A percentile compares a stretch with the other conserved stretches of the same genome.
Conservation (phyloP, 2,797 vertebrate species). For the Centroberyx gerrardi region DNA sequence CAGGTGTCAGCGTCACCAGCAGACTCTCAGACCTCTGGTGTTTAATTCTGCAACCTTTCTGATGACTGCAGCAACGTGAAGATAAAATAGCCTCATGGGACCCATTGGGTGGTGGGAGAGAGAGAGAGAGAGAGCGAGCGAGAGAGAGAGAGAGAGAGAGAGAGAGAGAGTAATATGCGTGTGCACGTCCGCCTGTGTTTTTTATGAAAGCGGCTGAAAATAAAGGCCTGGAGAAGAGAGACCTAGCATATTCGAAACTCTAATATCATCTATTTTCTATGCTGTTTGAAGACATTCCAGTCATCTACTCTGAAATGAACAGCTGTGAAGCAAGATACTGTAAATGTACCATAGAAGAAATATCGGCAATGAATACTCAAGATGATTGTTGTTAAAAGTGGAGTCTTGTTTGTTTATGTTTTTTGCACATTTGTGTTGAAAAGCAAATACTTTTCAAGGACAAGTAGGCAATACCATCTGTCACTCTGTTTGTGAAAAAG, state of each 20-base stretch:
- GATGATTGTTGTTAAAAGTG: conserved; percentile 11
- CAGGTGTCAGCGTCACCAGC: conserved; percentile 34
- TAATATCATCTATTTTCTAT: conserved; percentile 34
- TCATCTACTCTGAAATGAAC: conserved; percentile 44
- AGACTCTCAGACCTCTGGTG: neutral
- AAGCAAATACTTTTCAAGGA: conserved; percentile 44
- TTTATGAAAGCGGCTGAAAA: conserved; percentile 15
- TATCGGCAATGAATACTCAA: conserved; percentile 7
- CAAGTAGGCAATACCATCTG: conserved; percentile 10
- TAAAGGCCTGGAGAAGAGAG: conserved; percentile 3
- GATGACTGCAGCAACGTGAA: conserved; percentile 5
- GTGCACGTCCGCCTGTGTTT: neutral
- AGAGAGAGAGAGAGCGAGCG: too few species aligned
- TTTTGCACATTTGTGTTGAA: neutral
- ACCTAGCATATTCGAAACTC: conserved; percentile 11
- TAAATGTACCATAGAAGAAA: conserved; percentile 37
- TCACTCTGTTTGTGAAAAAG: neutral
- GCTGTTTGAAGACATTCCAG: conserved; percentile 37
- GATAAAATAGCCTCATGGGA: neutral
- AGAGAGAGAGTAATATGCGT: too few species aligned
- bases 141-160: neutral
- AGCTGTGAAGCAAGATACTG: conserved; percentile 44
- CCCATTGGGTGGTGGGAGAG: neutral
- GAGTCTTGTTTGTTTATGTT: conserved; percentile 19
- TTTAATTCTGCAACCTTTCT: neutral